Evolutionary conservation across 2,113 vertebrate species (phyloP).

Genomic region (Ctenodactylus gundi): DNA sequence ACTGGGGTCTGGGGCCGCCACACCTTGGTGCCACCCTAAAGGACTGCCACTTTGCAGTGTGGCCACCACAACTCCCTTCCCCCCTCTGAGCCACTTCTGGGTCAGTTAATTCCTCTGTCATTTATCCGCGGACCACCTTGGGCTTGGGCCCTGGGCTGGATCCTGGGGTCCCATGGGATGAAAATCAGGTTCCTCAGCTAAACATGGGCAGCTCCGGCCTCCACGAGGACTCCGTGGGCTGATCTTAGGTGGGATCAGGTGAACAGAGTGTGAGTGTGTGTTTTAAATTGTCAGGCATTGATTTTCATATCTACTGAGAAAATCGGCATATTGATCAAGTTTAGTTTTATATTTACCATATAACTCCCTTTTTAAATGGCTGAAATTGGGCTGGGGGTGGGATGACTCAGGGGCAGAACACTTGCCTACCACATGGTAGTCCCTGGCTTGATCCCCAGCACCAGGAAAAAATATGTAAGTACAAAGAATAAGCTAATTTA

Average conservation of each 20-base stretch:
- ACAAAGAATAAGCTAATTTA: neutral
- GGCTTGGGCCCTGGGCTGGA: neutral
- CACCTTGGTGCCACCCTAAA: neutral
- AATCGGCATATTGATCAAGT: neutral
- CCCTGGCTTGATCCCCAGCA: neutral
- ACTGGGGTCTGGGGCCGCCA: neutral
- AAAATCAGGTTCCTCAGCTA: too few species aligned
- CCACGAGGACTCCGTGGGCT: accelerated
- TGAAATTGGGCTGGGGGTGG: neutral
- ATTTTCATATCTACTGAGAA: neutral
- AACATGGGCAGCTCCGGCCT: neutral
- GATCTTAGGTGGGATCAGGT: neutral
- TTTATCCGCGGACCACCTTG: neutral
- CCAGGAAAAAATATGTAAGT: neutral
- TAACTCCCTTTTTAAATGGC: neutral
- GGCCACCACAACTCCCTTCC: neutral
- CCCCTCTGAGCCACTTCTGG: neutral
- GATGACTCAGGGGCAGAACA: neutral
- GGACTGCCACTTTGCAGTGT: neutral
- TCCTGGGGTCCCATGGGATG: neutral
- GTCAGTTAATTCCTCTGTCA: neutral
- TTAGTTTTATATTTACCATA: neutral
- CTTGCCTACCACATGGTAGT: neutral
- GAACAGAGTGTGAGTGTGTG: too few species aligned
- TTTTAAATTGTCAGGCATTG: neutral